Evolutionary conservation across 37 sponge, comb jelly and placozoan genomes (phyloP), one percentile per base, ranked within the genome.

Genomic region (Chondrilla cf. caribensis): DNA sequence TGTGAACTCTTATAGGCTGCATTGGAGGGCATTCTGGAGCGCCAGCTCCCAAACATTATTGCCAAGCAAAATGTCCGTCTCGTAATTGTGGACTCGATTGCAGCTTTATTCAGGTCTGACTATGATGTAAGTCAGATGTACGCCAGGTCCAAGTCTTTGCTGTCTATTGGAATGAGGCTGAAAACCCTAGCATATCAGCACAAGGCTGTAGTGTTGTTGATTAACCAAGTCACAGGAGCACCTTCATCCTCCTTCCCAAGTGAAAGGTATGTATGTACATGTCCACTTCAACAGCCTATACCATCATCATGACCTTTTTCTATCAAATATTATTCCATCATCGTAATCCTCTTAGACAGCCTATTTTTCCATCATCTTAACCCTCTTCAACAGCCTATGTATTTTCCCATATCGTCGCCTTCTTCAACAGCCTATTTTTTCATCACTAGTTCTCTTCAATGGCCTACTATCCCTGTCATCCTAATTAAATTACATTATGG

Each of bases 81-180:
- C 66, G 55, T 97, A 3, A 42, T 97, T 19, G 81, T 97, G 21
- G 97, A 97, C 73, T 97, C 97, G 2, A 76, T 97, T 29, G 97
- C 97, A 39, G 95, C 93, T 32, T 77, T 94, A 8, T 91, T 92
- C 35, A 59, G 97, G 37, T 90, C 88, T 26, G 97, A 97, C 66
- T 94, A 84, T 58, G 43, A 43, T 18, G 40, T 41, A 22, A 39
- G 70, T 0, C 85, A 89, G 64, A 79, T 70, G 0, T 47, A 77
- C 31, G 43, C 84, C 58, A 81, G 91, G 54, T 95, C 97, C 2
- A 33, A 84, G 26, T 78, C 83, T 19, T 78, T 97, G 62, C 58
- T 65, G 24, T 77, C 86, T 0, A 88, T 94, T 83, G 94, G 94
- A 11, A 59, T 76, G 15, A 82, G 73, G 58, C 77, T 95, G 57